Base-by-base conservation (phyloP, 2,888 invertebrate species). In the Calameuta idolon region DNA sequence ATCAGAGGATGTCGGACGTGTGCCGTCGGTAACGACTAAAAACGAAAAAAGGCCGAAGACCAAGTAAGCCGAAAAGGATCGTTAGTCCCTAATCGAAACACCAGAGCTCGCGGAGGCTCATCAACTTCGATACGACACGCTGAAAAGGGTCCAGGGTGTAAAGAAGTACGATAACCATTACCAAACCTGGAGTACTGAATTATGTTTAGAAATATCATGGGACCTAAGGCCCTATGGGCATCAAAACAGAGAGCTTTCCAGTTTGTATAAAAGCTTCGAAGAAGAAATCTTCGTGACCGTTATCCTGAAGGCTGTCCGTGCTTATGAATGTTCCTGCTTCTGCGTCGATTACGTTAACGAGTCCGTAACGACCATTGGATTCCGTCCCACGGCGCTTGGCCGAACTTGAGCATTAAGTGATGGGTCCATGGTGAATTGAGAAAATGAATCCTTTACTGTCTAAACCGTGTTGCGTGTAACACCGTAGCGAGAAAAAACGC, bases 401-500 rank as follows among this genome's bases (percentile, higher is more conserved):
- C 23, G 55, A 55, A 55, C 55, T 55, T 55, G 55, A 55, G 55
- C 9, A 55, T 55, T 55, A 55, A 55, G 55, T 23, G 55, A 55
- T 55, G 55, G 15, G 40, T 23, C 40, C 40, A 40, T 40, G 55
- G 55, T 55, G 55, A 55, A 55, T 55, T 55, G 71, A 71, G 71
- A 71, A 71, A 71, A 71, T 34, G 71, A 71, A 71, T 71, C 71
- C 71, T 71, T 71, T 34, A 34, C 71, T 71, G 71, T 71, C 33
- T 34, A 34, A 34, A 34, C 1, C 71, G 71, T 34, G 71, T 34
- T 33, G 71, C 71, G 33, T 34, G 71, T 34, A 71, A 71, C 71
- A 71, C 71, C 71, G 23, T 15, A 31, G 31, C 34, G 31, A 73
- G 73, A 80, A 77, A 77, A 81, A 79, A 79, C 80, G 81, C 79